Percentiles rank a stretch among this genome's conserved stretches.
These are phyloP conservation scores for Priocnemis perturbator DNA, from an alignment of 2,888 invertebrate genomes.

Conservation along the genomic window DNA sequence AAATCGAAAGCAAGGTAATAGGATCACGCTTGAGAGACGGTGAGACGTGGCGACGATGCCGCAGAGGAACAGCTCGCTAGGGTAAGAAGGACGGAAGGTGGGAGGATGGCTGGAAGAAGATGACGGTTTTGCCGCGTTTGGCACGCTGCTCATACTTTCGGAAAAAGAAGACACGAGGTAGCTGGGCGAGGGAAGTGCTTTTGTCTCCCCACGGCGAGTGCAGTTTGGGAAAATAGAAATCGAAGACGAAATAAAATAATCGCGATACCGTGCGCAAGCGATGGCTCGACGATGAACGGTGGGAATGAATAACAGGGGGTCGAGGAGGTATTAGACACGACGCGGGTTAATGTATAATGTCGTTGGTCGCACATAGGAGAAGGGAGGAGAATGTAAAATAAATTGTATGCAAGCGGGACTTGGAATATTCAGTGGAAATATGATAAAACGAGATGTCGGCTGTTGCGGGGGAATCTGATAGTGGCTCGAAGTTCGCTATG, in stretches of 20 bases:
- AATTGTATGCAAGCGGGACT: no score
- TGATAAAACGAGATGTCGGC: no score
- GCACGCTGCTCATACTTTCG: constrained; percentile 25
- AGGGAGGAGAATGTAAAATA: no score
- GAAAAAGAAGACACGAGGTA: constrained; percentile 13
- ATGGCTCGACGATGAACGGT: neutral
- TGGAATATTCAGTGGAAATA: no score
- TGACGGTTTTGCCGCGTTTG: constrained; percentile 31
- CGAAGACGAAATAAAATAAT: constrained; percentile 22
- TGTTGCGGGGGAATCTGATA: no score
- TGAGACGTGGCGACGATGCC: constrained; percentile 1
- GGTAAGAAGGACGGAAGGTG: constrained; percentile 6
- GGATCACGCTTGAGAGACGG: constrained; percentile 3
- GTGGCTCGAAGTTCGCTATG: no score
- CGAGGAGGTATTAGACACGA: neutral
- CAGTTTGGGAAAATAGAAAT: constrained; percentile 14
- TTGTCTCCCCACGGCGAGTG: constrained; percentile 11
- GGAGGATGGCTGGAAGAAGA: constrained; percentile 8
- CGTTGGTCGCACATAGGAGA: no score
- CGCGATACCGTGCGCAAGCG: neutral
- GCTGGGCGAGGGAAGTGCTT: constrained; percentile 12
- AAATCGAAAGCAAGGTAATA: constrained; percentile 4
- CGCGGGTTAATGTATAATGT: neutral
- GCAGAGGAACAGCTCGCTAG: neutral
- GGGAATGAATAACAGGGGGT: neutral